Evolutionary conservation across 2,113 vertebrate species (phyloP), one percentile per base, ranked within the genome.

Genomic region (Porphyrio hochstetteri): DNA sequence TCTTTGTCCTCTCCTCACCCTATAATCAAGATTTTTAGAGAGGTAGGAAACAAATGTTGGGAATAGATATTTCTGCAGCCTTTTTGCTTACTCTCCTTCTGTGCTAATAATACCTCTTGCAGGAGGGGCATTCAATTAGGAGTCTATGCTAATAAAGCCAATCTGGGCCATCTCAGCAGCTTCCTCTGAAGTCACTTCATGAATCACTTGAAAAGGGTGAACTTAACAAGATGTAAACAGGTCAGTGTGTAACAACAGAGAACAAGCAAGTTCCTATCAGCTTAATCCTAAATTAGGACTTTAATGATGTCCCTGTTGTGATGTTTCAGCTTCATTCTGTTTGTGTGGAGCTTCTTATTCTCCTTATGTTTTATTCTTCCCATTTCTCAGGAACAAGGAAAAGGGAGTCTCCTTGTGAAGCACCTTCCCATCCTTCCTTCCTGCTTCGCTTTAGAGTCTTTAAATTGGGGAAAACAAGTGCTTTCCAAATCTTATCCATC

Each of bases 241-340:
- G 7, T 60, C 79, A 19, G 35, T 11, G 69, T 8, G 8, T 40
- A 36, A 64, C 2, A 3, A 25, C 27, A 60, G 52, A 44, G 35
- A 67, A 27, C 53, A 36, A 64, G 33, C 31, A 4, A 1, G 10
- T 20, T 56, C 36, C 72, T 24, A 1, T 52, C 18, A 4, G 17
- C 75, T 78, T 35, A 31, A 36, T 44, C 64, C 36, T 63, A 57
- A 84, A 77, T 77, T 44, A 50, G 53, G 29, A 36, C 2, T 82
- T 74, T 65, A 64, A 70, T 82, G 21, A n/a, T 5, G 12, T 61
- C 36, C 29, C 21, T 6, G 25, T 65, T 0, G 0, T 0, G 4
- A 27, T 27, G 52, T 60, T 81, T 83, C 68, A 64, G 5, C n/a
- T 75, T 68, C 7, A 6, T 50, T 33, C 56, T 78, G 46, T 31